Evolutionary conservation across 2,888 invertebrate genomes (phyloP).

Genomic region (Drosophila mayaguana): DNA sequence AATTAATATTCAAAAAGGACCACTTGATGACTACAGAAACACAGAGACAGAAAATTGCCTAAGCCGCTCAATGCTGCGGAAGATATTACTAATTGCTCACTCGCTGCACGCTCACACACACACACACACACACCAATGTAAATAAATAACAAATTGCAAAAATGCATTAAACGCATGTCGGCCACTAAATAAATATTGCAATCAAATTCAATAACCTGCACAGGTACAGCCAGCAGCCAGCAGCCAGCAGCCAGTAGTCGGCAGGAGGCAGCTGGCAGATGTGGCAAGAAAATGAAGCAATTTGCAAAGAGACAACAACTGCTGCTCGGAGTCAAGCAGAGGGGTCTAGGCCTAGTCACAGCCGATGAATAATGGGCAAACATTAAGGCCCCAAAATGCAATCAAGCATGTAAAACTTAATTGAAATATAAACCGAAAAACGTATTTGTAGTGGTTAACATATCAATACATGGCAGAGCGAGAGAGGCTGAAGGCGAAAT

Average conservation of each 20-base stretch:
- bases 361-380: constrained; percentile 73
- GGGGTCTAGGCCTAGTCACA: constrained; percentile 62
- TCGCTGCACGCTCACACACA: constrained; percentile 30
- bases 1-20: not conserved
- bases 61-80: constrained; percentile 48
- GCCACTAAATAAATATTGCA: constrained; percentile 68
- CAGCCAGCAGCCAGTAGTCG: not conserved
- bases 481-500: constrained; percentile 24
- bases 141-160: constrained; percentile 64
- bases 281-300: constrained; percentile 66
- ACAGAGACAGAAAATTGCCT: not conserved
- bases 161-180: constrained; percentile 63
- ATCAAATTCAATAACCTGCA: constrained; percentile 76
- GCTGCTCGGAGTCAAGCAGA: constrained; percentile 16
- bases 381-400: constrained; percentile 73
- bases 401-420: constrained; percentile 79
- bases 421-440: constrained; percentile 77
- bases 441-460: constrained; percentile 74
- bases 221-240: constrained; percentile 7
- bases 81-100: constrained; percentile 53
- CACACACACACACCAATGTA: constrained; percentile 31
- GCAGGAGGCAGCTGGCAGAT: constrained; percentile 17
- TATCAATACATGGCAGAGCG: constrained; percentile 58
- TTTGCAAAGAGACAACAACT: constrained; percentile 53
- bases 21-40: not conserved